A percentile compares a stretch with the other conserved stretches of the same genome.
These are phyloP conservation scores for Condylostylus longicornis DNA, from an alignment of 1,140 invertebrate genomes.

Conservation along the genomic window DNA sequence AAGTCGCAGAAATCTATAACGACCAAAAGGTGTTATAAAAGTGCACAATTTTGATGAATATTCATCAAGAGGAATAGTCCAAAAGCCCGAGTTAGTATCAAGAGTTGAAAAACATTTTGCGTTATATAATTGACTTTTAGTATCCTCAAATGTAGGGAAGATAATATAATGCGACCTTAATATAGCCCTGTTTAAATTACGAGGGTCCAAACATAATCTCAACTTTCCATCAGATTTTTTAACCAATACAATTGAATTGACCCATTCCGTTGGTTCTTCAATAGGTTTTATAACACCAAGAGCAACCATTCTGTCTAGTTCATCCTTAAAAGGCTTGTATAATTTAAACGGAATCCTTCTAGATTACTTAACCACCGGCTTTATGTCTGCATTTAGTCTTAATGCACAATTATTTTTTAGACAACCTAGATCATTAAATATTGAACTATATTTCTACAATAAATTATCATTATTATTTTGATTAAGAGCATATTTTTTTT, in stretches of 20 bases:
- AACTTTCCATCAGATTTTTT: slow-evolving; percentile 23
- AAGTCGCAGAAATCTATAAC: slow-evolving; percentile 28
- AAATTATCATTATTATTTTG: neutral
- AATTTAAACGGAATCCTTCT: slow-evolving; percentile 23
- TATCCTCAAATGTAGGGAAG: slow-evolving; percentile 29
- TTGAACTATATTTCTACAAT: neutral
- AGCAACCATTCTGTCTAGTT: slow-evolving; percentile 16
- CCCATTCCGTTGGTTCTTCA: slow-evolving; percentile 30
- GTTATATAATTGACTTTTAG: slow-evolving; percentile 20
- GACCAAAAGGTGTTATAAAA: slow-evolving; percentile 26
- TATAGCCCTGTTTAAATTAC: slow-evolving; percentile 31
- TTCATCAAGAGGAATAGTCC: slow-evolving; percentile 27
- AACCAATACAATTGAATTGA: slow-evolving; percentile 28
- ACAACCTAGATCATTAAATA: neutral
- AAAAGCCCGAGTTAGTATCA: slow-evolving; percentile 31
- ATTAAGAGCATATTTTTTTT: neutral
- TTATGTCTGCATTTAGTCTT: slow-evolving; percentile 10
- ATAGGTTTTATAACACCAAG: slow-evolving; percentile 17
- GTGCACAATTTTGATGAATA: slow-evolving; percentile 19
- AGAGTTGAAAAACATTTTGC: slow-evolving; percentile 28
- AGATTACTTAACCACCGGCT: slow-evolving; percentile 15
- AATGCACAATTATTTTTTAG: slow-evolving; percentile 6
- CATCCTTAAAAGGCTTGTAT: slow-evolving; percentile 16
- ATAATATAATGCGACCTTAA: slow-evolving; percentile 24
- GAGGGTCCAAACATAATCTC: slow-evolving; percentile 32